These are phyloP conservation scores for Machimus rusticus DNA, from an alignment of 2,888 invertebrate genomes.

Conservation along the genomic window DNA sequence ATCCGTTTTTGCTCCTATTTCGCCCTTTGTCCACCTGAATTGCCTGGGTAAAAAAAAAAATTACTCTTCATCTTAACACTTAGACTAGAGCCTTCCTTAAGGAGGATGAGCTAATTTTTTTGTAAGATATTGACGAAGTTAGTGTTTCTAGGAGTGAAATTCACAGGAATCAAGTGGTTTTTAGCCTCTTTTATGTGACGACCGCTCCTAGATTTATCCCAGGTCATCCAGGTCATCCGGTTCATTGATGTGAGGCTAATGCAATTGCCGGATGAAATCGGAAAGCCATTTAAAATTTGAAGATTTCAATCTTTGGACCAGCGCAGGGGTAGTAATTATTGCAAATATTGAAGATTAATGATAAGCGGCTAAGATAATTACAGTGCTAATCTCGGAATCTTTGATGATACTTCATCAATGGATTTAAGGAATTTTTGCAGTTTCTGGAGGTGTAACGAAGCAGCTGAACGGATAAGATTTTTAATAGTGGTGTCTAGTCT, in stretches of 20 bases:
- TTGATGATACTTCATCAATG: background rate
- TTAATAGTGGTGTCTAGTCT: background rate
- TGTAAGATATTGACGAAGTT: background rate
- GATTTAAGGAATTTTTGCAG: background rate
- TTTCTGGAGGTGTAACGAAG: background rate
- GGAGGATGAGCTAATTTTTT: background rate
- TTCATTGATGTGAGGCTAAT: conserved; percentile 1
- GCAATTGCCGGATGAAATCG: background rate
- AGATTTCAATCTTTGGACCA: conserved; percentile 23
- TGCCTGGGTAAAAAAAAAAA: background rate
- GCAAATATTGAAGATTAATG: conserved; percentile 5
- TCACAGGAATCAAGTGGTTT: conserved; percentile 29
- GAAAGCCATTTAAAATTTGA: background rate
- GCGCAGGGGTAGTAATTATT: conserved; percentile 19
- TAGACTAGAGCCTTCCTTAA: background rate
- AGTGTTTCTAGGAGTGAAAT: conserved; percentile 6
- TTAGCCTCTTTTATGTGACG: background rate
- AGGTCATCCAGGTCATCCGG: background rate
- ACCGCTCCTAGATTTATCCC: background rate
- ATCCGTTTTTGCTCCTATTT: background rate
- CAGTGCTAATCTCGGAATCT: background rate
- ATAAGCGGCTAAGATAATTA: background rate
- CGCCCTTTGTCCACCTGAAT: background rate
- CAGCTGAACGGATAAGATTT: background rate
- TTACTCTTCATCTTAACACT: conserved; percentile 2